These are phyloP conservation scores for Crotalus horridus DNA, from an alignment of 2,113 vertebrate genomes.

Conservation along the genomic window DNA sequence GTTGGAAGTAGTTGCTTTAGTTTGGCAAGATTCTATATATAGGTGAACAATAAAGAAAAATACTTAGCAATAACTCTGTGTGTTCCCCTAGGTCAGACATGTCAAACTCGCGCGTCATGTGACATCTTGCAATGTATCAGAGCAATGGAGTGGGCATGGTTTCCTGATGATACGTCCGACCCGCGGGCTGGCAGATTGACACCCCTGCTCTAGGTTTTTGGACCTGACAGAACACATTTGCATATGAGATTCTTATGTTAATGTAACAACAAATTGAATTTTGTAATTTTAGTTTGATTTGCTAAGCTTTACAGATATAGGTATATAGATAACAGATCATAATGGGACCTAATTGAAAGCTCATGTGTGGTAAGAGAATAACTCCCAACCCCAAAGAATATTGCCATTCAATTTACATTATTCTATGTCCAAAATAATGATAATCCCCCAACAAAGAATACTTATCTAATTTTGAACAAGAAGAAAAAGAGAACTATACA, in stretches of 20 bases:
- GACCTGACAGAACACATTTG: not conserved
- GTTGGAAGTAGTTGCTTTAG: too few species aligned
- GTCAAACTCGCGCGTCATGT: too few species aligned
- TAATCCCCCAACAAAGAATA: conserved; percentile 31
- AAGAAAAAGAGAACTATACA: not conserved
- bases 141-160: too few species aligned
- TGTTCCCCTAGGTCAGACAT: too few species aligned
- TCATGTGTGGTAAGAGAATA: not conserved
- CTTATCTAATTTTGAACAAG: conserved; percentile 28
- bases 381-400: conserved; percentile 6
- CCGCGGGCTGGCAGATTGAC: too few species aligned
- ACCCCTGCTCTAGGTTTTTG: too few species aligned
- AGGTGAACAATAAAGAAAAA: too few species aligned
- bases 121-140: too few species aligned
- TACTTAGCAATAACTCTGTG: too few species aligned
- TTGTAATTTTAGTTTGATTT: not conserved
- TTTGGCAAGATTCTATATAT: too few species aligned
- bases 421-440: conserved; percentile 38
- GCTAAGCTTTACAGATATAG: not conserved
- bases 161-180: too few species aligned
- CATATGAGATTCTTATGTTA: not conserved
- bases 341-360: not conserved
- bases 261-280: not conserved
- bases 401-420: conserved; percentile 17
- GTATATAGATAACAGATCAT: not conserved